Base-by-base conservation (phyloP, 2,113 vertebrate species). In the Psilopsiagon aurifrons region DNA sequence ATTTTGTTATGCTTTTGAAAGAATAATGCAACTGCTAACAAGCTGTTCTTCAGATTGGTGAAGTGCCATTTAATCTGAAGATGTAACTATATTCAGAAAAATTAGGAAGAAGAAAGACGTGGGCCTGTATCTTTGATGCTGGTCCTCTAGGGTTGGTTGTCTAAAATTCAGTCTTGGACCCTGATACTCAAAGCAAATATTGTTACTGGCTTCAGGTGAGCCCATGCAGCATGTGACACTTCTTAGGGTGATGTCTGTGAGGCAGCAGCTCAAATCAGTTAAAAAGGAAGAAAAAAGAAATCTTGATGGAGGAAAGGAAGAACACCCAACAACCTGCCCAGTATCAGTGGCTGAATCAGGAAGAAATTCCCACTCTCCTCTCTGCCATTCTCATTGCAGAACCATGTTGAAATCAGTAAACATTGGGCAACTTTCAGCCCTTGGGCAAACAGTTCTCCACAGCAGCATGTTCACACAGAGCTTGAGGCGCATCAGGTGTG, bases 321-420 rank as follows among this genome's bases (percentile, higher is more conserved):
- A 71, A 87, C 68, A 31, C 16, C 27, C 57, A 84, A 0, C 33
- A 17, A 74, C 68, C 14, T 62, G 46, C 35, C 47, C 55, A 22
- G 5, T 28, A 57, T 46, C 33, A 77, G 64, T 25, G 57, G 28
- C 60, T 33, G 28, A 71, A n/a, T 49, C 11, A 70, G 68, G 54
- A 88, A 49, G 31, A 63, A 82, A 51, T 18, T 54, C 51, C 64
- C 39, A 9, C 29, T 66, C 35, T 78, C 33, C 46, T 41, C n/a
- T 77, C 60, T 86, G 73, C 55, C 17, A 6, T 78, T 92, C 23
- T 73, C 2, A 1, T 14, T 55, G 55, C 55, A 71, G 44, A 96
- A 78, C n/a, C 28, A 7, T 75, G 83, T 64, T 47, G 86, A 95
- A 95, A 95, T 94, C 77, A 16, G 73, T 55, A 88, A 95, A 86